A percentile compares a stretch with the other conserved stretches of the same genome.
These are phyloP conservation scores for Bradypodion pumilum DNA, from an alignment of 2,797 vertebrate species.

Conservation along the genomic window DNA sequence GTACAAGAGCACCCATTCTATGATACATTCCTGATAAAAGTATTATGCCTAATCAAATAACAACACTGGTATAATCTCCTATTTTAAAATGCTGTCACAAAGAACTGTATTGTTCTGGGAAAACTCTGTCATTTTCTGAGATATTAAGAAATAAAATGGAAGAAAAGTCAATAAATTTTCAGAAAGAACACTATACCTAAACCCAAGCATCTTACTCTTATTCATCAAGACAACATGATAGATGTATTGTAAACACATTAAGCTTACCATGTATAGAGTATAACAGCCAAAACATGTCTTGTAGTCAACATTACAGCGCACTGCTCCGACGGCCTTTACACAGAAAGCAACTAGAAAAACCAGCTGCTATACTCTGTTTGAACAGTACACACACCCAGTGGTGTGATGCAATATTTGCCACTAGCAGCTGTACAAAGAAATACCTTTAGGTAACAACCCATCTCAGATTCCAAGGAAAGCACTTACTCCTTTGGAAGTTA, in stretches of 20 bases:
- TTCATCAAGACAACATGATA: conserved; percentile 2
- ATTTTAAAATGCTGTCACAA: neutral
- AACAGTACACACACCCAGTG: conserved; percentile 62
- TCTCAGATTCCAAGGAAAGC: conserved; percentile 20
- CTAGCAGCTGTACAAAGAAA: conserved; percentile 49
- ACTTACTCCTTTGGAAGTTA: neutral
- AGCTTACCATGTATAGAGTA: conserved; percentile 46
- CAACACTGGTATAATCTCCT: rapidly evolving
- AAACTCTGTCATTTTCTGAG: rapidly evolving
- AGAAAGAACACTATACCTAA: neutral
- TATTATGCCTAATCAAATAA: neutral
- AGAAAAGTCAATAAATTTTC: neutral
- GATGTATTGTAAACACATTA: neutral
- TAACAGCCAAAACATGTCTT: neutral
- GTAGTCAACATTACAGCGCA: conserved; percentile 10
- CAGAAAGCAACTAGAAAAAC: conserved; percentile 72
- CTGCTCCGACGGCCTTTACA: neutral
- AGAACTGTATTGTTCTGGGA: rapidly evolving
- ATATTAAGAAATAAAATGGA: conserved; percentile 1
- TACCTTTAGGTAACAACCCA: conserved; percentile 34
- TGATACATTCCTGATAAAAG: neutral
- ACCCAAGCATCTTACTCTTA: neutral
- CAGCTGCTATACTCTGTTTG: conserved; percentile 66
- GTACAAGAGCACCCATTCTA: neutral
- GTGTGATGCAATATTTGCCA: conserved; percentile 56